A percentile compares a stretch with the other conserved stretches of the same genome.
Evolutionary conservation across 2,113 vertebrate species (phyloP).

Genomic region (Elachura formosa): DNA sequence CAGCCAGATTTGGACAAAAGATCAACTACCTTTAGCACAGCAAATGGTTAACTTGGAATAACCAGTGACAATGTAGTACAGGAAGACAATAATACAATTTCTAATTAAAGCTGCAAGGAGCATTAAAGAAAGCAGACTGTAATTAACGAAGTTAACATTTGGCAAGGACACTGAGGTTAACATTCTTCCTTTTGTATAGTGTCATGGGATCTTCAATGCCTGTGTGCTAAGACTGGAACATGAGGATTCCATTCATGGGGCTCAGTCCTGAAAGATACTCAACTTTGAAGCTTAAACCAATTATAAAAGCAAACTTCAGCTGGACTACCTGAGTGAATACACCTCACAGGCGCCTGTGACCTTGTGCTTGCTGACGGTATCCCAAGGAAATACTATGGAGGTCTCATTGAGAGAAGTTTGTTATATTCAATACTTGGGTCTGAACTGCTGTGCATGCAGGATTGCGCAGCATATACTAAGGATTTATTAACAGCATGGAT

Average conservation of each 20-base stretch:
- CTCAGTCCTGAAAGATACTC: neutral
- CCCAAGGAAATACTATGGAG: neutral
- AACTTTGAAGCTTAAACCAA: neutral
- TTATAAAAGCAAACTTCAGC: neutral
- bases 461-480: neutral
- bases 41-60: conserved; percentile 28
- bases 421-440: neutral
- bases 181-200: neutral
- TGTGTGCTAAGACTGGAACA: conserved; percentile 13
- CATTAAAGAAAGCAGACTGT: conserved; percentile 32
- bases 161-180: conserved; percentile 32
- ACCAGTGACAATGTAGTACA: neutral
- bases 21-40: conserved; percentile 1
- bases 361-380: neutral
- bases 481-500: neutral
- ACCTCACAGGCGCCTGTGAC: neutral
- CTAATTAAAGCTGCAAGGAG: conserved; percentile 36
- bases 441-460: neutral
- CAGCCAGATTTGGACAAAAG: neutral
- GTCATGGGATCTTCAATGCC: conserved; percentile 17
- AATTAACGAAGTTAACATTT: conserved; percentile 24
- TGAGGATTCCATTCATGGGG: neutral
- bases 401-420: neutral
- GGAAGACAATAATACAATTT: conserved; percentile 24
- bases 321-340: neutral